Conservation (phyloP, 2,797 vertebrate species). For the Coranthus polyacanthus region DNA sequence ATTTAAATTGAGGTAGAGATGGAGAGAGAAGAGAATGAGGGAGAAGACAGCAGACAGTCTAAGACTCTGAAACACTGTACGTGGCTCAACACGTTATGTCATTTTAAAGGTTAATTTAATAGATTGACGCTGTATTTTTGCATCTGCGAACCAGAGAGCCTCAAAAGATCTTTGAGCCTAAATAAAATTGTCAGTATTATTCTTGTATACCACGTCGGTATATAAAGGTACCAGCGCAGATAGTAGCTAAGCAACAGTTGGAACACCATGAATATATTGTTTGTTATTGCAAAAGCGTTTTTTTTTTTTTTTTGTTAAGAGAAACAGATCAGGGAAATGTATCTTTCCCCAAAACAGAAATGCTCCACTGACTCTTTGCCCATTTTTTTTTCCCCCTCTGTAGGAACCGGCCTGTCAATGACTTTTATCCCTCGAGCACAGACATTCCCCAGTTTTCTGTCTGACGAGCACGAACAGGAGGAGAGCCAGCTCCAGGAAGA, state of each 20-base stretch:
- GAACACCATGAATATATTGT: not conserved
- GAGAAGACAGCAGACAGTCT: conserved; percentile 37
- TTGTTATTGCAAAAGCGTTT: conserved; percentile 3
- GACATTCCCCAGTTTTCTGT: conserved; percentile 94
- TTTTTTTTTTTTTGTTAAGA: not conserved
- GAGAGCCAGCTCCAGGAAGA: conserved; percentile 85
- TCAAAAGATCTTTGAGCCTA: not conserved
- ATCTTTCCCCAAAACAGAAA: not conserved
- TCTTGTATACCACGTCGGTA: conserved; percentile 12
- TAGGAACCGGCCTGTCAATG: conserved; percentile 88
- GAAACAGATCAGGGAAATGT: too few relatives aligned
- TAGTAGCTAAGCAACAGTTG: conserved; percentile 71
- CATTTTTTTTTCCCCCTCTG: not conserved
- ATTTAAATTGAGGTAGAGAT: conserved; percentile 65
- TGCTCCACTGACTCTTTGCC: not conserved
- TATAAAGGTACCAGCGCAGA: conserved; percentile 15
- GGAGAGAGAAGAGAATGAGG: conserved; percentile 37
- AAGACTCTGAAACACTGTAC: conserved; percentile 15
- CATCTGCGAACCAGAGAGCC: conserved; percentile 9
- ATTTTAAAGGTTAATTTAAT: conserved; percentile 22
- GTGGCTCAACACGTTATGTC: conserved; percentile 30
- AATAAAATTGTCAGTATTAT: conserved; percentile 8
- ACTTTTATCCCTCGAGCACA: conserved; percentile 95
- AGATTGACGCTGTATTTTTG: not conserved
- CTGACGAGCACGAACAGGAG: conserved; percentile 87